These are phyloP conservation scores for Hylaea fasciaria DNA, from an alignment of 2,888 invertebrate species.

Conservation along the genomic window DNA sequence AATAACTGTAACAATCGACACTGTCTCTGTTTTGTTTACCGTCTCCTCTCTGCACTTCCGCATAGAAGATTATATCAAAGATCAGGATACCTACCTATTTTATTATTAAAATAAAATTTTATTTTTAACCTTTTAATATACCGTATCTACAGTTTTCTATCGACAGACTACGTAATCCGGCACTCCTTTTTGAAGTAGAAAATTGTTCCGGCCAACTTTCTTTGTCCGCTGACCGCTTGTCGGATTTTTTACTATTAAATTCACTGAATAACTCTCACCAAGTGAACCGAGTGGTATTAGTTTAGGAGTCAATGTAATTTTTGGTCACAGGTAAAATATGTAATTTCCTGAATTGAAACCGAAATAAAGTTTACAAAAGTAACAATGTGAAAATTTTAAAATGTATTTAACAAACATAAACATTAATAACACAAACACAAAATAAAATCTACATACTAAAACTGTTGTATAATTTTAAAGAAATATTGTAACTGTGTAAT, in stretches of 20 bases:
- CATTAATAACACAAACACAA: no score
- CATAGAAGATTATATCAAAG: no score
- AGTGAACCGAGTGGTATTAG: conserved; percentile 38
- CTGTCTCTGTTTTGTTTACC: no score
- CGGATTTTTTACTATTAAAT: conserved; percentile 77
- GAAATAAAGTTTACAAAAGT: neutral
- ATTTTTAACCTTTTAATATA: neutral
- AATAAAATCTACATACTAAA: no score
- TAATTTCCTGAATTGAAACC: neutral
- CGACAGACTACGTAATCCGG: conserved; percentile 51
- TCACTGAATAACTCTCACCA: conserved; percentile 52
- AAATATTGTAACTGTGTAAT: no score
- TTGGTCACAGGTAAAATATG: neutral
- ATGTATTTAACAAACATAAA: no score
- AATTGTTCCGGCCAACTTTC: conserved; percentile 77
- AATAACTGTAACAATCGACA: no score
- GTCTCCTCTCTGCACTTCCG: no score
- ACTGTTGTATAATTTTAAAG: no score
- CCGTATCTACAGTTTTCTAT: conserved; percentile 32
- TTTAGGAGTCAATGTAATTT: neutral
- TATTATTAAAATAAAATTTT: no score
- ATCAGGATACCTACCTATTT: no score
- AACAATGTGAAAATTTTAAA: no score
- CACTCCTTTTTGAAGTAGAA: conserved; percentile 75
- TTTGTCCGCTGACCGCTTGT: conserved; percentile 77